phyloP scores from a whole-genome alignment of 2,888 invertebrate species.

The Eumacrocentrus americanus region DNA sequence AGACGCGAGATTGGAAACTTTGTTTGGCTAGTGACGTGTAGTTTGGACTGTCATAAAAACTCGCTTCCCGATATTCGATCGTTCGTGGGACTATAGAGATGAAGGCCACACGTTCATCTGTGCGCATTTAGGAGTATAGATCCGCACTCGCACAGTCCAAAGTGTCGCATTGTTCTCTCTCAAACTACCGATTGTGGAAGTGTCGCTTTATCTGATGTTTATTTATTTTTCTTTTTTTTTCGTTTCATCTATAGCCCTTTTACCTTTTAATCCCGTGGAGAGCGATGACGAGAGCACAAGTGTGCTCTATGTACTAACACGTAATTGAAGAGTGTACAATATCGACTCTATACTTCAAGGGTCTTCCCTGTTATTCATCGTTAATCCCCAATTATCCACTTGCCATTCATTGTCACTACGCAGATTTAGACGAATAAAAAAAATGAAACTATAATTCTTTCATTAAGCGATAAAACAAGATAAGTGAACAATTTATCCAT shows the following conservation, averaged over 20 bases:
- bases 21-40: constrained; percentile 17
- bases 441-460: too few species aligned
- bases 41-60: constrained; percentile 8
- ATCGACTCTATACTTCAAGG: not conserved
- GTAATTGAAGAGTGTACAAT: not conserved
- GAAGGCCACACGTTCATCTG: constrained; percentile 8
- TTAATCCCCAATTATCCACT: too few species aligned
- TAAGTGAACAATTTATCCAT: not conserved
- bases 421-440: too few species aligned
- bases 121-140: not conserved
- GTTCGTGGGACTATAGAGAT: not conserved
- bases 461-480: not conserved
- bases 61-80: constrained; percentile 17
- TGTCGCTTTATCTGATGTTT: constrained; percentile 21
- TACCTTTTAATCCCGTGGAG: not conserved
- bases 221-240: constrained; percentile 21
- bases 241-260: not conserved
- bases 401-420: not conserved
- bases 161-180: constrained; percentile 35
- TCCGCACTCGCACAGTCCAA: constrained; percentile 20
- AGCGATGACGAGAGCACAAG: not conserved
- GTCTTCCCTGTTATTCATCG: too few species aligned
- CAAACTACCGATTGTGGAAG: constrained; percentile 36
- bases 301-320: not conserved
- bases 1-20: constrained; percentile 11